A percentile compares a stretch with the other conserved stretches of the same genome.
Conservation (phyloP, 2,113 vertebrate genomes). For the Tachycineta bicolor region DNA sequence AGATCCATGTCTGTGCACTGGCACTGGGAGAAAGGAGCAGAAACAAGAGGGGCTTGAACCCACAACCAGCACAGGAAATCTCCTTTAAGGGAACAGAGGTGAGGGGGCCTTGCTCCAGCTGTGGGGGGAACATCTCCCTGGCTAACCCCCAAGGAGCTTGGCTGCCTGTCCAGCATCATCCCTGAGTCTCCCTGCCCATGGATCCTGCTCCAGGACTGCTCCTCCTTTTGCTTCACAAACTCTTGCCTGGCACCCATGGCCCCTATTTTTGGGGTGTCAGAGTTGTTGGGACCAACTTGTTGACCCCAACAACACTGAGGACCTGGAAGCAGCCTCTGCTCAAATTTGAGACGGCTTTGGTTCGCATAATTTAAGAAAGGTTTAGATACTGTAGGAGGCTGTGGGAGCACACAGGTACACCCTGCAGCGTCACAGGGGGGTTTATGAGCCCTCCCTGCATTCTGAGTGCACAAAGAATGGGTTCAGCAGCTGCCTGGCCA, state of each 20-base stretch:
- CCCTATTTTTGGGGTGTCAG: accelerated
- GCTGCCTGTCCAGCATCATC: background rate
- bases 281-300: background rate
- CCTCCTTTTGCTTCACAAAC: background rate
- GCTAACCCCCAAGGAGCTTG: background rate
- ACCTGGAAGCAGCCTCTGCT: background rate
- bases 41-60: background rate
- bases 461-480: background rate
- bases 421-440: background rate
- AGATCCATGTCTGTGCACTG: background rate
- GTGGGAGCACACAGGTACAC: background rate
- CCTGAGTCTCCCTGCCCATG: background rate
- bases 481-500: background rate
- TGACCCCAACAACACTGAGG: background rate
- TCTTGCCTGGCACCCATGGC: accelerated
- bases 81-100: too few species aligned
- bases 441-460: background rate
- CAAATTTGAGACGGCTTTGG: background rate
- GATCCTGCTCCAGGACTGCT: background rate
- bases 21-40: background rate
- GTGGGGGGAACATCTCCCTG: background rate
- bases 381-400: background rate
- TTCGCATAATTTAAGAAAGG: background rate
- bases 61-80: background rate
- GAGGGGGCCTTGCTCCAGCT: background rate